A percentile compares a stretch with the other conserved stretches of the same genome.
Conservation (phyloP, 1,140 invertebrate species). For the Muscidifurax raptorellus region DNA sequence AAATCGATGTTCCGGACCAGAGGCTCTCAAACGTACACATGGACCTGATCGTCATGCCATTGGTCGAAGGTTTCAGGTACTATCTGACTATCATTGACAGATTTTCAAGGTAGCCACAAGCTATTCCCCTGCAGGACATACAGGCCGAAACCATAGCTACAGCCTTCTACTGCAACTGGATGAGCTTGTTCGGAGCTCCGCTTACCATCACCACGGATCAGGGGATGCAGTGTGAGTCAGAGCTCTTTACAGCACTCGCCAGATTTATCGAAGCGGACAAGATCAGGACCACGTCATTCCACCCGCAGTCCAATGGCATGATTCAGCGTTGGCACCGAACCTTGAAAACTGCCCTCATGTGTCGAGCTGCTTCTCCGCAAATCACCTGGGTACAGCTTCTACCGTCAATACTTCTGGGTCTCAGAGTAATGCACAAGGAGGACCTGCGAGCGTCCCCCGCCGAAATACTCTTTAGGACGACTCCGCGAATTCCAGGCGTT, state of each 20-base stretch:
- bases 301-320: slow-evolving; percentile 14
- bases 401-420: slow-evolving; percentile 3
- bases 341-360: slow-evolving; percentile 18
- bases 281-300: neutral
- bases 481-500: too few relatives aligned
- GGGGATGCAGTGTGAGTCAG: slow-evolving; percentile 64
- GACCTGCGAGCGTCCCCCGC: too few relatives aligned
- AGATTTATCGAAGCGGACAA: neutral
- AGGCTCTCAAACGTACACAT: slow-evolving; percentile 68
- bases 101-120: slow-evolving; percentile 73
- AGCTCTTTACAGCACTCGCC: slow-evolving; percentile 50
- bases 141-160: slow-evolving; percentile 64
- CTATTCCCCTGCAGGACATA: too few relatives aligned
- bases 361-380: neutral
- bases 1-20: slow-evolving; percentile 29
- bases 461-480: too few relatives aligned
- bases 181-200: slow-evolving; percentile 63
- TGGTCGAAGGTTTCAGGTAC: slow-evolving; percentile 66
- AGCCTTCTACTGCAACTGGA: slow-evolving; percentile 63
- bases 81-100: slow-evolving; percentile 72
- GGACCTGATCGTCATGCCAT: slow-evolving; percentile 67
- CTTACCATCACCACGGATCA: slow-evolving; percentile 61
- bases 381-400: neutral
- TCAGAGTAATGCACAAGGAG: slow-evolving; percentile 43
- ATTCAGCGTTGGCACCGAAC: slow-evolving; percentile 1